These are phyloP conservation scores for Elephantulus edwardii DNA, from an alignment of 2,113 vertebrate species.

Conservation along the genomic window DNA sequence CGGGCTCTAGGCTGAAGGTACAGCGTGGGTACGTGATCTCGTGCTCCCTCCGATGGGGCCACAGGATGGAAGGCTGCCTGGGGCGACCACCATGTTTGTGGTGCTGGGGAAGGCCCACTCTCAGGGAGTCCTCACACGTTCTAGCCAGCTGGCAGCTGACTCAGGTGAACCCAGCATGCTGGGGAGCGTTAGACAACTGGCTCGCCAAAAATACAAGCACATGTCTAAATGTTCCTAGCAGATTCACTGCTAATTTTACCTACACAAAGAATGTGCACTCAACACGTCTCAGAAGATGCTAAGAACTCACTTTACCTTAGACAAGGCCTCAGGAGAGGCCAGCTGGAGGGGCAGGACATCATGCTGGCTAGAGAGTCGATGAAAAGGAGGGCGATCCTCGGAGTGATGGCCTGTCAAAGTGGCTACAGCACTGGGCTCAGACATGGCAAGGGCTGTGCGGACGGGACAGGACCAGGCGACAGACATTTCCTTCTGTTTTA, in stretches of 20 bases:
- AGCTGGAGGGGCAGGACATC: neutral
- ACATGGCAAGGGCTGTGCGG: neutral
- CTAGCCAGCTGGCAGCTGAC: too few relatives aligned
- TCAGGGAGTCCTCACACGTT: neutral
- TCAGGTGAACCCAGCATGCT: neutral
- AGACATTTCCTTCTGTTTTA: neutral
- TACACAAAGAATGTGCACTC: neutral
- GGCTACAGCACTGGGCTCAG: neutral
- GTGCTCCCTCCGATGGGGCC: fast-evolving
- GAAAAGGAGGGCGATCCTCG: neutral
- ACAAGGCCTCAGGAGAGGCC: neutral
- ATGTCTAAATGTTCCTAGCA: fast-evolving
- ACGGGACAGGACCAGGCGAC: neutral
- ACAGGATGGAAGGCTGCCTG: fast-evolving
- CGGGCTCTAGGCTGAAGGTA: fast-evolving
- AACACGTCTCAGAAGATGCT: neutral
- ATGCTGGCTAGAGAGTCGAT: neutral
- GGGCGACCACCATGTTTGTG: fast-evolving
- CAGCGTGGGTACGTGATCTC: neutral
- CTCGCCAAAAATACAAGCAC: neutral
- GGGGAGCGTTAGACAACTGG: neutral
- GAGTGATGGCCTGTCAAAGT: neutral
- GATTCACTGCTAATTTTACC: neutral
- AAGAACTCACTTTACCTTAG: neutral
- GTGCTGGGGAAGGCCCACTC: fast-evolving